Evolutionary conservation across 2,888 invertebrate species (phyloP), one percentile per base, ranked within the genome.

Genomic region (Cyrtodaria siliqua): DNA sequence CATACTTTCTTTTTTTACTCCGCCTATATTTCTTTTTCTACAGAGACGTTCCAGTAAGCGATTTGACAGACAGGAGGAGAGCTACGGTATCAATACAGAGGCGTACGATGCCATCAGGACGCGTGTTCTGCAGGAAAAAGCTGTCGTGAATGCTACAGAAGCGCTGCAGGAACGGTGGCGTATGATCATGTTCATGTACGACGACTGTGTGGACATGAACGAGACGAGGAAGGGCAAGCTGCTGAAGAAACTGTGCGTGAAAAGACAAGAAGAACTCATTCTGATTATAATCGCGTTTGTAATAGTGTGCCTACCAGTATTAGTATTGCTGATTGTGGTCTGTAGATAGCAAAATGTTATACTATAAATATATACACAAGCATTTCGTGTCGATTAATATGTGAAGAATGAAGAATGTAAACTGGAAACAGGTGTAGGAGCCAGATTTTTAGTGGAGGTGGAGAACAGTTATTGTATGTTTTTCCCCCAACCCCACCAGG

Each of bases 171-270:
- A 87, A 71, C 81, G 87, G 64, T 86, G 85, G 83, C 70, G 82
- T 20, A 87, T 89, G 87, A 72, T 87, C 20, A 84, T 82, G 76
- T 86, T 80, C 57, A 89, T 86, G 87, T 84, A 84, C 38, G 83
- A 85, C 14, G 89, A 89, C 64, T 89, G 87, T 56, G 50, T 85
- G 67, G 82, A 82, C 9, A 49, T 86, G 59, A 68, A 87, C n/a
- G 74, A 82, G 16, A 69, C 52, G 14, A 63, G 77, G 53, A 70
- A 64, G 60, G 60, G 71, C 18, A 53, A 69, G 16, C 61, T 57
- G 42, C 59, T 74, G 2, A 67, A 26, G 24, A 70, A 70, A 40
- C 60, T 74, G 26, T 50, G 38, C 4, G 52, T 79, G 18, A 61
- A 71, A 59, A 47, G 79, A 40, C 79, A 74, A 24, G 49, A 66